A percentile compares a stretch with the other conserved stretches of the same genome.
Conservation (phyloP, 1,140 invertebrate species). For the Drosophila kepulauana region DNA sequence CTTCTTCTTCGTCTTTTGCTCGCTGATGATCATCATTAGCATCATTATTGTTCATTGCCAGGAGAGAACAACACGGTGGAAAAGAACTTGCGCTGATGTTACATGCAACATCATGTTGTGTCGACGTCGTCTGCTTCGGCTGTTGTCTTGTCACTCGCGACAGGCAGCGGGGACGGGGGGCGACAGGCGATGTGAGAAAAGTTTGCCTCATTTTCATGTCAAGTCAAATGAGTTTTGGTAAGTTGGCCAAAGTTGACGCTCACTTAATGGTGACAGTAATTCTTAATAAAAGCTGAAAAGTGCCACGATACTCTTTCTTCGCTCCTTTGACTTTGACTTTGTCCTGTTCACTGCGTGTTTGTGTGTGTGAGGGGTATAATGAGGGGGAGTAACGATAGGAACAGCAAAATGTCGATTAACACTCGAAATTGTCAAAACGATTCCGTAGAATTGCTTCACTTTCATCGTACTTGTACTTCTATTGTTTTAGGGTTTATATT, state of each 20-base stretch:
- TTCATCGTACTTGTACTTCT: slow-evolving; percentile 4
- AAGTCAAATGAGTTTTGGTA: slow-evolving; percentile 73
- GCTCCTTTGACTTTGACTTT: neutral
- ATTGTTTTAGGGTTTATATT: neutral
- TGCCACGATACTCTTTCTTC: slow-evolving; percentile 29
- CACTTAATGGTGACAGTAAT: slow-evolving; percentile 73
- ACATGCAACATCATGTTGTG: slow-evolving; percentile 37
- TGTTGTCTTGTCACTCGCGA: slow-evolving; percentile 25
- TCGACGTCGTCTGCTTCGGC: neutral
- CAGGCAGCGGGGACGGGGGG: neutral
- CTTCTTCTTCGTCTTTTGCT: neutral
- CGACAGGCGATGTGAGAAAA: slow-evolving; percentile 41
- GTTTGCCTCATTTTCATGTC: slow-evolving; percentile 73
- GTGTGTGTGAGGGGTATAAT: neutral
- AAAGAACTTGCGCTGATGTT: slow-evolving; percentile 43
- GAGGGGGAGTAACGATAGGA: neutral
- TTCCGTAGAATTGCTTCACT: slow-evolving; percentile 5
- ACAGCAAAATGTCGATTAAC: slow-evolving; percentile 7
- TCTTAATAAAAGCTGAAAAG: slow-evolving; percentile 74
- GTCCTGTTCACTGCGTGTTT: neutral
- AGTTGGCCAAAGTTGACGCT: slow-evolving; percentile 57
- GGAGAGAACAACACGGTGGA: slow-evolving; percentile 10
- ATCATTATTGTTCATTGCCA: slow-evolving; percentile 10
- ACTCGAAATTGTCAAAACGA: slow-evolving; percentile 21
- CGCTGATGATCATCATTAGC: slow-evolving; percentile 13